Evolutionary conservation across 1,140 invertebrate genomes (phyloP).

Genomic region (Lucilia cuprina): DNA sequence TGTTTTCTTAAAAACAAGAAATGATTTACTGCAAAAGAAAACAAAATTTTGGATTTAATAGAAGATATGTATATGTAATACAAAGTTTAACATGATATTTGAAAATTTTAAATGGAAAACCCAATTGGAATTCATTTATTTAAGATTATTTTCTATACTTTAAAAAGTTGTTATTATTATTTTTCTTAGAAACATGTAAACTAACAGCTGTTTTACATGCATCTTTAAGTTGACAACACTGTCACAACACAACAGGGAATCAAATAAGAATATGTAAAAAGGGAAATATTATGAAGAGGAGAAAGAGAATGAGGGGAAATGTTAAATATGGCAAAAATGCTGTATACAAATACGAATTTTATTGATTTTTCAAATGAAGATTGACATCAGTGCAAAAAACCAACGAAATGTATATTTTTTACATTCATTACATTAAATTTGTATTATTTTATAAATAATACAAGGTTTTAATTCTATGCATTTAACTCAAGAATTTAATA

Average conservation of each 20-base stretch:
- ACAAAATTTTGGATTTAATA: too few species aligned
- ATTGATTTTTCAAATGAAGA: constrained; percentile 25
- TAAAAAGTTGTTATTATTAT: too few species aligned
- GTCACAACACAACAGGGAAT: not conserved
- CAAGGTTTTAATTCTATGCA: not conserved
- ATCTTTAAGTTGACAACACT: too few species aligned
- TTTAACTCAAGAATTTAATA: not conserved
- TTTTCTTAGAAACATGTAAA: too few species aligned
- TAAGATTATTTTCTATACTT: too few species aligned
- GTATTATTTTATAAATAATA: not conserved
- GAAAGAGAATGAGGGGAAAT: not conserved
- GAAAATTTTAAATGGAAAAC: too few species aligned
- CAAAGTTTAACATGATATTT: too few species aligned
- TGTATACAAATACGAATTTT: constrained; percentile 30
- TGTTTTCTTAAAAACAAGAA: too few species aligned
- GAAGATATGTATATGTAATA: too few species aligned
- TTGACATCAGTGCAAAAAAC: not conserved
- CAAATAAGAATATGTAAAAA: constrained; percentile 19
- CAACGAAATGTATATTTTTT: not conserved
- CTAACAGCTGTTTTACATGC: too few species aligned
- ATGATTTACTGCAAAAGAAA: too few species aligned
- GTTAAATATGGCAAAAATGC: constrained; percentile 13
- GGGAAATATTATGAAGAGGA: not conserved
- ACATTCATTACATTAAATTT: not conserved
- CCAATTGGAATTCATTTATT: too few species aligned